Conservation (phyloP, 2,888 invertebrate species). For the Hirtodrosophila duncani region DNA sequence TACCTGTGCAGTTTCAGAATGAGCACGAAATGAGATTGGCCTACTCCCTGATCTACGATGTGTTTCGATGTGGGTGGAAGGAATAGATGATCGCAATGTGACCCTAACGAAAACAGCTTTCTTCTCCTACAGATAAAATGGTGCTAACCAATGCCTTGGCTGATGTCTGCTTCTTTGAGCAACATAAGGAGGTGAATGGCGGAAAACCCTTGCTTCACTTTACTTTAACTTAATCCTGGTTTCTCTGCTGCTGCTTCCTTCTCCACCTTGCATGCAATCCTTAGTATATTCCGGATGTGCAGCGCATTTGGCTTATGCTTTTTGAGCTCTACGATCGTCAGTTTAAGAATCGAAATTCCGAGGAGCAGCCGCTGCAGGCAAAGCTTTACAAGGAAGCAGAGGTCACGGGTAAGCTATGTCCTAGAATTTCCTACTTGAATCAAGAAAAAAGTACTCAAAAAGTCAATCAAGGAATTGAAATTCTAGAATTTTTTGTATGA, state of each 20-base stretch:
- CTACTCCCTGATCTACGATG: slow-evolving; percentile 80
- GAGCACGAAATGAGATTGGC: slow-evolving; percentile 81
- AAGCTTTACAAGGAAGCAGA: slow-evolving; percentile 69
- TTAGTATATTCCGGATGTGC: slow-evolving; percentile 74
- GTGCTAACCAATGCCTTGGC: slow-evolving; percentile 79
- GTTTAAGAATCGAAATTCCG: slow-evolving; percentile 77
- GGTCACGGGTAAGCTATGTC: slow-evolving; percentile 58
- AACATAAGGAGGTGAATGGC: slow-evolving; percentile 68
- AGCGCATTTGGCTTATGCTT: slow-evolving; percentile 80
- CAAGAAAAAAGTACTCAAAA: too few species aligned
- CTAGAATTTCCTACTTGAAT: accelerated
- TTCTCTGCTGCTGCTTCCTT: neutral
- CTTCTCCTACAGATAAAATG: slow-evolving; percentile 77
- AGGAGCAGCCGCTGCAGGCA: slow-evolving; percentile 60
- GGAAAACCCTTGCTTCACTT: too few species aligned
- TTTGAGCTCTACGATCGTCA: slow-evolving; percentile 80
- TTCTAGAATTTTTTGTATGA: too few species aligned
- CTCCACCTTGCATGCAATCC: neutral
- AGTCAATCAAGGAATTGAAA: too few species aligned
- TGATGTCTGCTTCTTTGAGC: slow-evolving; percentile 78
- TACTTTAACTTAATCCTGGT: too few species aligned
- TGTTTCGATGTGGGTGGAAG: slow-evolving; percentile 81
- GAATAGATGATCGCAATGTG: too few species aligned
- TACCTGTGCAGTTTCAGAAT: slow-evolving; percentile 72
- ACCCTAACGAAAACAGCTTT: too few species aligned